Percentiles rank a stretch among this genome's conserved stretches.
These are phyloP conservation scores for Megalurothrips usitatus DNA, from an alignment of 2,888 invertebrate genomes.

Conservation along the genomic window DNA sequence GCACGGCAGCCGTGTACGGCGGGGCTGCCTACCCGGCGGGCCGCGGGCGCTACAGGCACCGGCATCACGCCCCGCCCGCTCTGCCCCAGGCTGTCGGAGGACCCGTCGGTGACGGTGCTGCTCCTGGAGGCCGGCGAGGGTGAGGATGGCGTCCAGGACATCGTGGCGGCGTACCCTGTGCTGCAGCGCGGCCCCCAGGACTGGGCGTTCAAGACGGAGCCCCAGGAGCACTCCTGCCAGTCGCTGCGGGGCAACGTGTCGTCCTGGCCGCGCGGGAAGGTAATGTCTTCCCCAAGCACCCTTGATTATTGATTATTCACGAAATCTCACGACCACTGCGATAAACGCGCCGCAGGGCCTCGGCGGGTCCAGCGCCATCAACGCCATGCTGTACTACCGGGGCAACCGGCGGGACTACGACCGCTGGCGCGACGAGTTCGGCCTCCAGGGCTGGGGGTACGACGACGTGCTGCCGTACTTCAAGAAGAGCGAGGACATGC, in stretches of 20 bases:
- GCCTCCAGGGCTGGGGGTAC: conserved; percentile 39
- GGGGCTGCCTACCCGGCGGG: conserved; percentile 31
- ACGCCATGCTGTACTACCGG: conserved; percentile 82
- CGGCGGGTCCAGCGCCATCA: conserved; percentile 72
- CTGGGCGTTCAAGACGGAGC: conserved; percentile 41
- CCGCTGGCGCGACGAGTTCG: conserved; percentile 54
- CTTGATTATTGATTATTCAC: no score
- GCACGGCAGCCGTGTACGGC: conserved; percentile 33
- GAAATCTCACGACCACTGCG: no score
- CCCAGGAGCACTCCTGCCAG: conserved; percentile 19
- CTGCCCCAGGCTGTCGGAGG: conserved; percentile 33
- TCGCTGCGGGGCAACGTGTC: conserved; percentile 43
- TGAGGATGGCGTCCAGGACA: conserved; percentile 34
- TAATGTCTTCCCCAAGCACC: conserved; percentile 35
- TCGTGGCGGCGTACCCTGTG: conserved; percentile 35
- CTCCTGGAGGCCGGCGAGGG: conserved; percentile 39
- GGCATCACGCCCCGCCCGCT: no score
- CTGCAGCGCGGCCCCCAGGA: conserved; percentile 39
- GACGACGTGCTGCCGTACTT: conserved; percentile 49
- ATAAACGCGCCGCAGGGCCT: conserved; percentile 43
- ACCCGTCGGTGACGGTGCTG: conserved; percentile 36
- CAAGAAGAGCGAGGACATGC: conserved; percentile 40
- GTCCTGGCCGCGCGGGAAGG: conserved; percentile 49
- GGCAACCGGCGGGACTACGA: conserved; percentile 81
- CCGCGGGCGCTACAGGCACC: no score